These are phyloP conservation scores for Allacma fusca DNA, from an alignment of 2,888 invertebrate genomes.

Conservation along the genomic window DNA sequence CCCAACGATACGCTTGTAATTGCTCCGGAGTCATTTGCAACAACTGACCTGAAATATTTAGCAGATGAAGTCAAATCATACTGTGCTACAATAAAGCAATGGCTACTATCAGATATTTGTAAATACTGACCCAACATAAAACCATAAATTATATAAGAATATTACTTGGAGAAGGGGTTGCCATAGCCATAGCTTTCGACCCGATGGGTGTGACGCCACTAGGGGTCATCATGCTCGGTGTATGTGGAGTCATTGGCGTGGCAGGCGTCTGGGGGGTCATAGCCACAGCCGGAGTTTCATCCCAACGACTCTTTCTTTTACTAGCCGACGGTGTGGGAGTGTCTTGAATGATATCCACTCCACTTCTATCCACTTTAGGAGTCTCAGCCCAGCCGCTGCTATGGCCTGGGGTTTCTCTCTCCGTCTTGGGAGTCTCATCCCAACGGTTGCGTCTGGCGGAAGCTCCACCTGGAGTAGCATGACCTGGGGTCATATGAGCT, in stretches of 20 bases:
- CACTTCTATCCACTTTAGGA: constrained; percentile 87
- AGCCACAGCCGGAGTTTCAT: constrained; percentile 86
- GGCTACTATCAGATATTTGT: too few relatives aligned
- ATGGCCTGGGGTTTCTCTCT: constrained; percentile 95
- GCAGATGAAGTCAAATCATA: too few relatives aligned
- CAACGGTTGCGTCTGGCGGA: constrained; percentile 92
- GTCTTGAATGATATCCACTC: constrained; percentile 72
- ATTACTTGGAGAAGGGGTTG: constrained; percentile 89
- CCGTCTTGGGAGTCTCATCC: constrained; percentile 99
- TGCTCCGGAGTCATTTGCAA: constrained; percentile 99
- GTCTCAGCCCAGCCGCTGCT: constrained; percentile 99
- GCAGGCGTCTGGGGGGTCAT: constrained; percentile 70
- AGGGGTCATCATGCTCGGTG: constrained; percentile 79
- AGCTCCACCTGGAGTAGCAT: constrained; percentile 78
- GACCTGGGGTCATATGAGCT: constrained; percentile 87
- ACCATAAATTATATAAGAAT: constrained; percentile 27
- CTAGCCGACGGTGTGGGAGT: constrained; percentile 91
- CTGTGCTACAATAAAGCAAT: too few relatives aligned
- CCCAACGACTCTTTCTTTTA: constrained; percentile 97
- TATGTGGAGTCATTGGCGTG: constrained; percentile 77
- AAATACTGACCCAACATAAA: too few relatives aligned
- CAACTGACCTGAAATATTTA: constrained; percentile 78
- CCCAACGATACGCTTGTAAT: constrained; percentile 96
- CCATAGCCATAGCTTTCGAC: constrained; percentile 97
- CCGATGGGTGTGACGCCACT: constrained; percentile 87